Evolutionary conservation across 2,113 vertebrate species (phyloP).

Genomic region (Odontesthes bonariensis): DNA sequence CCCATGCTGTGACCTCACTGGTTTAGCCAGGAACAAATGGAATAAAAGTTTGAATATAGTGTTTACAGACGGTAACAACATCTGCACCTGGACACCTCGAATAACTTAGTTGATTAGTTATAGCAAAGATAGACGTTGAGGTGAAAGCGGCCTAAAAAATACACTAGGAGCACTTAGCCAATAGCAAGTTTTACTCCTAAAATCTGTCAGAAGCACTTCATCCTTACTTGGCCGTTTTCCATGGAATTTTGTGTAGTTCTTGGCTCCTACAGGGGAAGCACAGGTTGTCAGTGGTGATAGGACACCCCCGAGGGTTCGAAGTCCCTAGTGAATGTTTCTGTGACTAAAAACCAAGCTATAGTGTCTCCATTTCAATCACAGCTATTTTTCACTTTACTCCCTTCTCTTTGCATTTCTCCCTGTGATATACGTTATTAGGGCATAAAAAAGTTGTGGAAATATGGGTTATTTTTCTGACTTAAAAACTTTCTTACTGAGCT

Average conservation of each 20-base stretch:
- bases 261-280: not conserved
- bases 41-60: too few relatives aligned
- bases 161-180: too few relatives aligned
- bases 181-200: not conserved
- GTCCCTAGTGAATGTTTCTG: not conserved
- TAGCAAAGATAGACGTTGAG: too few relatives aligned
- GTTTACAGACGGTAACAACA: too few relatives aligned
- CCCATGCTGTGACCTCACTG: too few relatives aligned
- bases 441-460: not conserved
- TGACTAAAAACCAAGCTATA: slow-evolving; percentile 1
- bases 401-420: not conserved
- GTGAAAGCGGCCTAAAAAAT: too few relatives aligned
- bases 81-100: too few relatives aligned
- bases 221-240: not conserved
- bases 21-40: too few relatives aligned
- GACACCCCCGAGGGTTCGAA: too few relatives aligned
- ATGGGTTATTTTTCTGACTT: not conserved
- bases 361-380: not conserved
- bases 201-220: not conserved
- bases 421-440: slow-evolving; percentile 1
- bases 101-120: too few relatives aligned
- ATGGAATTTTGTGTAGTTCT: not conserved
- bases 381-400: slow-evolving; percentile 1
- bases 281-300: not conserved
- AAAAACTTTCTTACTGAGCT: too few relatives aligned